phyloP scores from a whole-genome alignment of 23 tunicate genomes.

The Oikopleura dioica region DNA sequence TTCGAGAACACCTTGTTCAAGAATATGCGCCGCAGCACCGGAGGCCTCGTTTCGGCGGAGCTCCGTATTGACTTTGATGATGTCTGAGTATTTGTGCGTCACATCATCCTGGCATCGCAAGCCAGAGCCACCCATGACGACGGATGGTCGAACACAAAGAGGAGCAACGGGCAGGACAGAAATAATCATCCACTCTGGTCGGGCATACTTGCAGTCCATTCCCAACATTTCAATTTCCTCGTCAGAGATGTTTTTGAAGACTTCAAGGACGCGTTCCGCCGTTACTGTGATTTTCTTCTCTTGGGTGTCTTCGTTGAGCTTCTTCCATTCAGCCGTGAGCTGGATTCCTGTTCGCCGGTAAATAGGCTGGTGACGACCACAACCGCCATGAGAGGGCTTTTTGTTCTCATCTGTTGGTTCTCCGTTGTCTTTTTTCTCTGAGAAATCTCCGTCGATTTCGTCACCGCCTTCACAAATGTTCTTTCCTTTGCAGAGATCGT shows the following conservation, averaged over 20 bases:
- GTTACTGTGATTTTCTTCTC: slow-evolving; percentile 78
- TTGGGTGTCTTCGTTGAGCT: slow-evolving; percentile 70
- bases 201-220: slow-evolving; percentile 80
- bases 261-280: slow-evolving; percentile 81
- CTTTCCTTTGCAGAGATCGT: slow-evolving; percentile 93
- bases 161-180: slow-evolving; percentile 93
- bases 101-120: slow-evolving; percentile 96
- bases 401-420: slow-evolving; percentile 33
- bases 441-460: slow-evolving; percentile 73
- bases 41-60: slow-evolving; percentile 73
- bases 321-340: slow-evolving; percentile 87
- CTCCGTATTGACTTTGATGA: slow-evolving; percentile 75
- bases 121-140: slow-evolving; percentile 91
- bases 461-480: slow-evolving; percentile 94
- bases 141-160: slow-evolving; percentile 93
- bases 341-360: slow-evolving; percentile 43
- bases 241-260: slow-evolving; percentile 80
- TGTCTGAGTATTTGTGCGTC: slow-evolving; percentile 90
- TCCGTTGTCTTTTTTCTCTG: slow-evolving; percentile 34
- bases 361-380: slow-evolving; percentile 91
- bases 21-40: slow-evolving; percentile 95
- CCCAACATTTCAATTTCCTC: slow-evolving; percentile 94
- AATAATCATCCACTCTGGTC: slow-evolving; percentile 98
- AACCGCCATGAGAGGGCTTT: slow-evolving; percentile 32
- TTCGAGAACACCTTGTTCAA: slow-evolving; percentile 59